phyloP scores from a whole-genome alignment of 1,140 invertebrate genomes.

The Pemphigus obesinymphae region DNA sequence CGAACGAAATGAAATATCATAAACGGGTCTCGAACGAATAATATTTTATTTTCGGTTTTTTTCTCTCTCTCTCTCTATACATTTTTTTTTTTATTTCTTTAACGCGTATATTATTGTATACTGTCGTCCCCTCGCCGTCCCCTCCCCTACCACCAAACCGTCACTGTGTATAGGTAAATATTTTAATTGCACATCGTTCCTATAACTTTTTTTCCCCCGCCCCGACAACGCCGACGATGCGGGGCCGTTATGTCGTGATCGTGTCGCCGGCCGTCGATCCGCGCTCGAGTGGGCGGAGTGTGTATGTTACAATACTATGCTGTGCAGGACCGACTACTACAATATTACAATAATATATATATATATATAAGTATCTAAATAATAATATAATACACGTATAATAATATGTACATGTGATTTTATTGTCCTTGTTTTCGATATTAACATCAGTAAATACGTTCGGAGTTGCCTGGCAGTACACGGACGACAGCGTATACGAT shows the following conservation, averaged over 20 bases:
- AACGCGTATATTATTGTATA: not conserved
- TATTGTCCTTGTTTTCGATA: no score
- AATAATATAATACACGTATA: no score
- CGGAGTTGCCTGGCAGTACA: no score
- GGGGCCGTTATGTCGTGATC: not conserved
- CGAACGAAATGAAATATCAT: slow-evolving; percentile 33
- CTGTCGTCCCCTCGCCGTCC: not conserved
- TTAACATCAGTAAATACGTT: no score
- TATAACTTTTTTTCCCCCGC: not conserved
- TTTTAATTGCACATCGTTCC: not conserved
- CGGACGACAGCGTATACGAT: no score
- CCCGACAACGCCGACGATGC: not conserved
- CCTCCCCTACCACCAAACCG: not conserved
- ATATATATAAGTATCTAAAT: no score
- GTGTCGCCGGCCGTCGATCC: no score
- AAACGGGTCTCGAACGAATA: slow-evolving; percentile 32
- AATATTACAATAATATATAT: no score
- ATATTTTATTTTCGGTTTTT: slow-evolving; percentile 16
- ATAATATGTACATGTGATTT: no score
- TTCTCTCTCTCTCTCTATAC: no score
- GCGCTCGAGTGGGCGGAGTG: not conserved
- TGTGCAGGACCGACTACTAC: no score
- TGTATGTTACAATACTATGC: no score
- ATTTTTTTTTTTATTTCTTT: not conserved
- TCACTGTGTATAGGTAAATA: not conserved